Base-by-base conservation (phyloP, 2,797 vertebrate genomes). In the Champsocephalus esox region DNA sequence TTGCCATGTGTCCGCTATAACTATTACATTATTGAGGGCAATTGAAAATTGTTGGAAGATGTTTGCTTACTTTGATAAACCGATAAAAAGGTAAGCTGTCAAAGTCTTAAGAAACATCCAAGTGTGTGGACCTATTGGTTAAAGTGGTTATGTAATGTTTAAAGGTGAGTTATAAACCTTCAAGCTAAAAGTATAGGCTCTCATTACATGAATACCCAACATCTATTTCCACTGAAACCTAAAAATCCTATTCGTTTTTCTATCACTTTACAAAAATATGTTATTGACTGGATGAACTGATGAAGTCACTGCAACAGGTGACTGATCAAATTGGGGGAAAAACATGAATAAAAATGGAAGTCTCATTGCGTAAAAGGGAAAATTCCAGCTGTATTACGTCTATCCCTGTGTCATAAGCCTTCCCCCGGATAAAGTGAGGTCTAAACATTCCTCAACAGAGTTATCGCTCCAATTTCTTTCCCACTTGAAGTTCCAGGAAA, bases 361-460 rank as follows among this genome's bases (percentile, higher is more conserved):
- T 3, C 0, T 8, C 1, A 34, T 85, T 79, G 65, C 73, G 61
- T 69, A 79, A 84, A 66, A 45, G 0, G 4, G 1, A 24, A 51
- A 72, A 68, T 5, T 16, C 48, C 51, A 21, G 34, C 34, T 13
- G 12, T 3, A 2, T 51, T 46, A 19, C 41, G 10, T 50, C 16
- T 46, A 4, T 55, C 2, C 5, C 5, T 10, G 32, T 21, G 45
- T n/a, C 12, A n/a, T 28, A 24, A 12, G 17, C 58, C 10, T 57
- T 17, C 61, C 61, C 28, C 66, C 6, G 17, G n/a, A 0, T 43
- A 3, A 28, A 28, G 2, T 11, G 32, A 19, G 12, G 24, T 50
- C 10, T 19, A 51, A 14, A 73, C 64, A 85, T 82, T 88, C 81
- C 81, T 73, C 6, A 58, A 82, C 16, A 62, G 11, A 43, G 41